Evolutionary conservation across 2,888 invertebrate species (phyloP), one percentile per base, ranked within the genome.

Genomic region (Campaea margaritaria): DNA sequence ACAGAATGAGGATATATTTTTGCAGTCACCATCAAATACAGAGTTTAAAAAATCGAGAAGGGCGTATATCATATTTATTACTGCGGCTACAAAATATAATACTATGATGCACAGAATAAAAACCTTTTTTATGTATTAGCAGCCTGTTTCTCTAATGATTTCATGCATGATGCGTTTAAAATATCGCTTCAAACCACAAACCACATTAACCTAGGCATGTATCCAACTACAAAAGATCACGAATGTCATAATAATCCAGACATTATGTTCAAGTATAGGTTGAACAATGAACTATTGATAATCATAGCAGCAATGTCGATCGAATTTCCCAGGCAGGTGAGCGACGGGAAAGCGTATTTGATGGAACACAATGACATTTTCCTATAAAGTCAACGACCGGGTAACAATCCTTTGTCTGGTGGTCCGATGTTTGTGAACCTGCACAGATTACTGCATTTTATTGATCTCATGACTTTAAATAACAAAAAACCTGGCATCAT

Each of bases 361-460:
- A 58, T 47, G 50, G 63, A 67, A 62, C 60, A 69, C 72, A 78
- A 77, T 72, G 61, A 69, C 67, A 21, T 54, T 65, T 79, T 74
- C 71, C 76, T 66, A 75, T 66, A 64, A 69, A 64, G 83, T 78
- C 76, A 77, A 74, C 74, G 82, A 79, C 82, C 82, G 68, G 62
- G 65, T 58, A 65, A 58, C 66, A 52, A 56, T 69, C 73, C 73
- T 78, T 76, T 81, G 78, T 79, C 46, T 53, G 46, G 47, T 28
- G 2, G 15, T 56, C 14, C 31, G 13, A 51, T 54, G 55, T 53
- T 53, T 53, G 52, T 42, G 47, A 28, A 10, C 39, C 15, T 57
- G 14, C 44, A 45, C 16, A 1, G 13, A 36, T 39, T 21, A 21
- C 16, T 31, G 42, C n/a, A 31, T 16, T 50, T 8, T 46, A 34